Conservation (phyloP, 1,140 invertebrate species). For the Fopius arisanus region DNA sequence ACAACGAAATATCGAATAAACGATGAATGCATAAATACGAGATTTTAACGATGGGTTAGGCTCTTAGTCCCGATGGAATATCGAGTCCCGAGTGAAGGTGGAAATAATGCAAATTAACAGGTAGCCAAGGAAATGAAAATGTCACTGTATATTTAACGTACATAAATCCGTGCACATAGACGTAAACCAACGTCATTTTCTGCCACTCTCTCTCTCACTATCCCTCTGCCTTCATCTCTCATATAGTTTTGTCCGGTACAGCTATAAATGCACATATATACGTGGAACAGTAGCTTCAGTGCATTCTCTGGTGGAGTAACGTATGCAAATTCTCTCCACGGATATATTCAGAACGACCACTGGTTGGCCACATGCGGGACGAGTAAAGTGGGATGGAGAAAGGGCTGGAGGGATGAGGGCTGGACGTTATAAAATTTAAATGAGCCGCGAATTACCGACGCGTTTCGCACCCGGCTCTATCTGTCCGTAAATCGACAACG, state of each 20-base stretch:
- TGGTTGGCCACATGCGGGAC: slow-evolving; percentile 8
- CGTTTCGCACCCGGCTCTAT: slow-evolving; percentile 3
- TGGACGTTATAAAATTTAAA: slow-evolving; percentile 44
- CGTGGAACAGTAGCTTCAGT: slow-evolving; percentile 6
- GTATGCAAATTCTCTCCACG: slow-evolving; percentile 32
- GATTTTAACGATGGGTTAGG: slow-evolving; percentile 40
- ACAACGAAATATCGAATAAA: slow-evolving; percentile 45
- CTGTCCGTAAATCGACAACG: background rate
- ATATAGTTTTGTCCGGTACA: background rate
- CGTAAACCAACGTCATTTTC: slow-evolving; percentile 32
- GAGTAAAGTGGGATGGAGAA: background rate
- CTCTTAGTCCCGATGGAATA: background rate
- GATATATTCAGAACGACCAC: slow-evolving; percentile 15
- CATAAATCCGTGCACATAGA: slow-evolving; percentile 36
- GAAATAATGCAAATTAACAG: slow-evolving; percentile 40
- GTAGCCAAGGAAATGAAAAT: slow-evolving; percentile 25
- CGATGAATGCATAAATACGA: slow-evolving; percentile 46
- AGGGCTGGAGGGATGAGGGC: background rate
- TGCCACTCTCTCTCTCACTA: slow-evolving; percentile 19
- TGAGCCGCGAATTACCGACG: slow-evolving; percentile 40
- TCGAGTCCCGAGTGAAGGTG: background rate
- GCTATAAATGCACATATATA: slow-evolving; percentile 7
- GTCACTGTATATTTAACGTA: slow-evolving; percentile 35
- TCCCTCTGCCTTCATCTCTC: background rate
- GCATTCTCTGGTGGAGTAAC: slow-evolving; percentile 28